Percentiles rank a stretch among this genome's conserved stretches.
Conservation (phyloP, 2,888 invertebrate species). For the Nephrotoma flavescens region DNA sequence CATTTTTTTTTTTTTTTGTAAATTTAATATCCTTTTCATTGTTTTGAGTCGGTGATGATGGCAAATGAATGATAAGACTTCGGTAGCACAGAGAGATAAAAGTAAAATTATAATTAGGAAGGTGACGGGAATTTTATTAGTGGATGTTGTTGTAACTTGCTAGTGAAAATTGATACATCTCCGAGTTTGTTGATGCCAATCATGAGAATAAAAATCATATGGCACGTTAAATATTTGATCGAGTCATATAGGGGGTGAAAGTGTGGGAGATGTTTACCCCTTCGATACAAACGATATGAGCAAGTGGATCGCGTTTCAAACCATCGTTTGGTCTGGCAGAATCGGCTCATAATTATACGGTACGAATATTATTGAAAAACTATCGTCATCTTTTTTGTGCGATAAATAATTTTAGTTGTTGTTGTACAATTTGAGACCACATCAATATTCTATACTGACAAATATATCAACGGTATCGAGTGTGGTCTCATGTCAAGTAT, state of each 20-base stretch:
- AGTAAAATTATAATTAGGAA: background rate
- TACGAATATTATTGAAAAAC: background rate
- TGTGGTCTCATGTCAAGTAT: background rate
- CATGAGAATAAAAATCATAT: background rate
- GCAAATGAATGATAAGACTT: background rate
- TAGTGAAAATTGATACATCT: background rate
- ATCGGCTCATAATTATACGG: background rate
- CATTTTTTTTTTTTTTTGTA: background rate
- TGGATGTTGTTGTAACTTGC: background rate
- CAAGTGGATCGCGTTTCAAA: background rate
- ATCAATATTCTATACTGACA: background rate
- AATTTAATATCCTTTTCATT: background rate
- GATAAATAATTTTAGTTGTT: background rate
- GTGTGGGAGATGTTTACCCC: background rate
- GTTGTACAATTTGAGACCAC: background rate
- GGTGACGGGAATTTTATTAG: background rate
- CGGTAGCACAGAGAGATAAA: background rate
- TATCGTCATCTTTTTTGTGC: background rate
- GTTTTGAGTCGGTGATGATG: background rate
- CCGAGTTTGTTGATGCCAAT: background rate
- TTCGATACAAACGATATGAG: background rate
- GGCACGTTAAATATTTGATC: background rate
- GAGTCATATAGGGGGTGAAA: background rate
- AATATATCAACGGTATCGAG: background rate
- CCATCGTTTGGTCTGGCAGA: background rate